Conservation (phyloP, 2,113 vertebrate species). For the Strix uralensis region DNA sequence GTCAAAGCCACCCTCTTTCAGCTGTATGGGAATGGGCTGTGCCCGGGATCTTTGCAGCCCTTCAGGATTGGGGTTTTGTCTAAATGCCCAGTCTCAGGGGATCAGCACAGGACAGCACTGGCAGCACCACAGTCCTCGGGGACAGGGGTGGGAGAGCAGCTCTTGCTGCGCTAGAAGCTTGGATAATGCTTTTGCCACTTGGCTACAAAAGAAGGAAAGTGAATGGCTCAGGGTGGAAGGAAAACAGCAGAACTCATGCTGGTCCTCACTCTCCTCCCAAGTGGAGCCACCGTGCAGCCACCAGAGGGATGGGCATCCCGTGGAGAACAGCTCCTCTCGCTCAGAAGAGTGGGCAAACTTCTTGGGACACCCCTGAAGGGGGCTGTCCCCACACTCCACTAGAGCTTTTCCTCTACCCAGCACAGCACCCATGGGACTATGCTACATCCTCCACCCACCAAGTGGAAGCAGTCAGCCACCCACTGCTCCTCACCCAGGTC, state of each 20-base stretch:
- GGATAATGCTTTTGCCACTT: neutral
- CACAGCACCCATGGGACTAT: accelerated
- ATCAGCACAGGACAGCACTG: neutral
- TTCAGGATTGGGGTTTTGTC: neutral
- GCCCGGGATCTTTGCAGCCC: neutral
- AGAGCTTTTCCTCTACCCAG: neutral
- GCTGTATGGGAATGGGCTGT: accelerated
- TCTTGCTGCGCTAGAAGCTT: neutral
- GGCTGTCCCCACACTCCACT: neutral
- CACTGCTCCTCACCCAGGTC: accelerated
- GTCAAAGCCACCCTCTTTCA: neutral
- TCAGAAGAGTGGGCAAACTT: neutral
- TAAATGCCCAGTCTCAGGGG: accelerated
- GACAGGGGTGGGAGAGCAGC: neutral
- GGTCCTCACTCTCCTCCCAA: neutral
- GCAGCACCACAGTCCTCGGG: neutral
- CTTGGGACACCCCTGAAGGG: neutral
- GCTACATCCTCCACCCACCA: neutral
- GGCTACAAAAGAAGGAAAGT: neutral
- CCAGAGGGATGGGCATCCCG: neutral
- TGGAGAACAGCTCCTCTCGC: accelerated
- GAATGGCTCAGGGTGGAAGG: neutral
- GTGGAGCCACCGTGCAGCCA: accelerated
- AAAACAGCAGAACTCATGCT: neutral
- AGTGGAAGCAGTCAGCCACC: neutral